These are phyloP conservation scores for Spea bombifrons DNA, from an alignment of 2,113 vertebrate species.

Conservation along the genomic window DNA sequence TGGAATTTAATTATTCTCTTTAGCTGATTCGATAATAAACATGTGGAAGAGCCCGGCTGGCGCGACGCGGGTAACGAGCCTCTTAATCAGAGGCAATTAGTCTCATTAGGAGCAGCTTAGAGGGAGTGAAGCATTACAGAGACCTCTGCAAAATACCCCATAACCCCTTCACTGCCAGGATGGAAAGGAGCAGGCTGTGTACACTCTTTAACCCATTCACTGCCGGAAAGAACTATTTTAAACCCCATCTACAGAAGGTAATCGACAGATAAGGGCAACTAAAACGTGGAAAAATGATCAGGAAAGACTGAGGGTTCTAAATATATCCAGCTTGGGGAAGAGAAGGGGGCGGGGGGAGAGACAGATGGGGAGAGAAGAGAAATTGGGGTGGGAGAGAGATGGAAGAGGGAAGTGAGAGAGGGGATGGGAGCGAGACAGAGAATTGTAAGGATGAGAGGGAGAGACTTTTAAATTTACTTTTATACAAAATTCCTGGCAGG, in stretches of 20 bases:
- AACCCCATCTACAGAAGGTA: background rate
- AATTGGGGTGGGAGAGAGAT: background rate
- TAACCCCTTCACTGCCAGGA: no score
- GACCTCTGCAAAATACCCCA: no score
- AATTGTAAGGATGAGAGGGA: background rate
- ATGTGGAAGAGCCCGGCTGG: conserved; percentile 19
- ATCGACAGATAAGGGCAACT: background rate
- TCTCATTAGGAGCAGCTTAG: conserved; percentile 12
- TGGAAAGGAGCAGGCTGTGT: no score
- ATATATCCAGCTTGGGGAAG: no score
- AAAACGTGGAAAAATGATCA: background rate
- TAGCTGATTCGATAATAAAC: conserved; percentile 20
- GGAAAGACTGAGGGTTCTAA: background rate
- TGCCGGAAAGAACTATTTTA: no score
- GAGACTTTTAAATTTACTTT: no score
- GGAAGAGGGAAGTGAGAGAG: background rate
- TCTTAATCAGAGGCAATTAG: conserved; percentile 29
- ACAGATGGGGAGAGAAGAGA: background rate
- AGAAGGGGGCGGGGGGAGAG: background rate
- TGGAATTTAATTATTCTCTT: conserved; percentile 10
- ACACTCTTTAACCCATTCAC: no score
- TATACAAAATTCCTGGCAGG: no score
- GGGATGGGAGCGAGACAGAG: background rate
- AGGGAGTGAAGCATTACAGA: background rate
- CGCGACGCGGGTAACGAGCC: conserved; percentile 24